Percentiles rank a stretch among this genome's conserved stretches.
phyloP scores from a whole-genome alignment of 2,113 vertebrate species.

The Clarias gariepinus region DNA sequence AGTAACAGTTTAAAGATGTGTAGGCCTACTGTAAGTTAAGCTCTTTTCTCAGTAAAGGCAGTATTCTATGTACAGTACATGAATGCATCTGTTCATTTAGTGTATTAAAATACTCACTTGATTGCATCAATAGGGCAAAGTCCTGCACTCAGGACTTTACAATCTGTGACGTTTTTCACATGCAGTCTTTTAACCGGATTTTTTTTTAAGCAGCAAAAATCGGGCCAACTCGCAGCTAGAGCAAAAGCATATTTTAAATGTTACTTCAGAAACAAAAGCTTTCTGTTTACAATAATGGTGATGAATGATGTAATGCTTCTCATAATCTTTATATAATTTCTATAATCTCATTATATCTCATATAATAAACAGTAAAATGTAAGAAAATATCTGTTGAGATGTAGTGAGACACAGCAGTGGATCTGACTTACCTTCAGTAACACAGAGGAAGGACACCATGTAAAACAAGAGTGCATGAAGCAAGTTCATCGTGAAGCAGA shows the following conservation, averaged over 20 bases:
- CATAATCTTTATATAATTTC: not conserved
- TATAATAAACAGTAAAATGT: not conserved
- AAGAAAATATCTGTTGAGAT: not conserved
- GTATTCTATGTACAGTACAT: not conserved
- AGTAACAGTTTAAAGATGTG: not conserved
- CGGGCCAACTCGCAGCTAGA: not conserved
- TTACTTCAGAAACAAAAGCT: not conserved
- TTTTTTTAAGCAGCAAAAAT: slow-evolving; percentile 38
- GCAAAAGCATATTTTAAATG: not conserved
- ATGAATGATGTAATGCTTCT: not conserved
- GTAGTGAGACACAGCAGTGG: not conserved
- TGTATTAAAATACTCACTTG: slow-evolving; percentile 28
- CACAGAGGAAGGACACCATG: slow-evolving; percentile 11
- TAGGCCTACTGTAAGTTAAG: no score
- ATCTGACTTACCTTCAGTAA: slow-evolving; percentile 31
- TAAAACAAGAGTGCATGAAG: not conserved
- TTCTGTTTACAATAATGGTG: not conserved
- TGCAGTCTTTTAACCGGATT: not conserved
- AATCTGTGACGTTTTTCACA: not conserved
- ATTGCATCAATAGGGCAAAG: slow-evolving; percentile 38
- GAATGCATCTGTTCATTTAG: not conserved
- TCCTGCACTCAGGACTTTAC: slow-evolving; percentile 31
- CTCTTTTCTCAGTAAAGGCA: not conserved
- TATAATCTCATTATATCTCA: no score
- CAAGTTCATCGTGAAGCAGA: slow-evolving; percentile 21